Conservation (phyloP, 2,113 vertebrate genomes). For the Electrona antarctica region DNA sequence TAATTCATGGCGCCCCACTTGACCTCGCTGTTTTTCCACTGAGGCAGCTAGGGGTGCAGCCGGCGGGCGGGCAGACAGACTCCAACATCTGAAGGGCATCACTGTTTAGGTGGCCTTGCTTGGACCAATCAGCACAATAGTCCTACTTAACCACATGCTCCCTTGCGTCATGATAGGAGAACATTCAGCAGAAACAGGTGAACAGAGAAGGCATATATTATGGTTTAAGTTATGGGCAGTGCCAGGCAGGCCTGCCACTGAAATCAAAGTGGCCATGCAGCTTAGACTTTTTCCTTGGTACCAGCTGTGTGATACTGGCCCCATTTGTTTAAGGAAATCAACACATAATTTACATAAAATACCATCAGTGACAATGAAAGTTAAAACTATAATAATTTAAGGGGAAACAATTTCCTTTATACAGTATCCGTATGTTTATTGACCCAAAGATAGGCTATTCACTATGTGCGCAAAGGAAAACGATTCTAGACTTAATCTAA, state of each 20-base stretch:
- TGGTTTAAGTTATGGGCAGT: background rate
- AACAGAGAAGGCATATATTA: too few species aligned
- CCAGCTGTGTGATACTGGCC: background rate
- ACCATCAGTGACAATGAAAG: background rate
- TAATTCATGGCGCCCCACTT: constrained; percentile 53
- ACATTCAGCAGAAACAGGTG: too few species aligned
- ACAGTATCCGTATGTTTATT: background rate
- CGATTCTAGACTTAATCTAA: constrained; percentile 26
- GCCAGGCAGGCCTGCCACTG: constrained; percentile 8
- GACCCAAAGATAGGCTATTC: background rate
- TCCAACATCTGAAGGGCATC: constrained; percentile 21
- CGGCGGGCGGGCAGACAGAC: background rate
- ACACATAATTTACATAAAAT: background rate
- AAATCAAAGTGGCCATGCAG: constrained; percentile 7
- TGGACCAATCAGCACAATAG: constrained; percentile 5
- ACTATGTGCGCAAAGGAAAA: constrained; percentile 1
- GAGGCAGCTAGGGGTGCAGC: background rate
- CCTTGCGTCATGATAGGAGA: too few species aligned
- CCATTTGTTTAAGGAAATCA: constrained; percentile 2
- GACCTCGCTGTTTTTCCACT: constrained; percentile 40
- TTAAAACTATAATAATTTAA: constrained; percentile 7
- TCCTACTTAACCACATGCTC: background rate
- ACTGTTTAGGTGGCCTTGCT: constrained; percentile 6
- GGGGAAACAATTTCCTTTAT: background rate
- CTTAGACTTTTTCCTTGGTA: constrained; percentile 6